Base-by-base conservation (phyloP, 2,797 vertebrate species). In the Sebastes oblongus region DNA sequence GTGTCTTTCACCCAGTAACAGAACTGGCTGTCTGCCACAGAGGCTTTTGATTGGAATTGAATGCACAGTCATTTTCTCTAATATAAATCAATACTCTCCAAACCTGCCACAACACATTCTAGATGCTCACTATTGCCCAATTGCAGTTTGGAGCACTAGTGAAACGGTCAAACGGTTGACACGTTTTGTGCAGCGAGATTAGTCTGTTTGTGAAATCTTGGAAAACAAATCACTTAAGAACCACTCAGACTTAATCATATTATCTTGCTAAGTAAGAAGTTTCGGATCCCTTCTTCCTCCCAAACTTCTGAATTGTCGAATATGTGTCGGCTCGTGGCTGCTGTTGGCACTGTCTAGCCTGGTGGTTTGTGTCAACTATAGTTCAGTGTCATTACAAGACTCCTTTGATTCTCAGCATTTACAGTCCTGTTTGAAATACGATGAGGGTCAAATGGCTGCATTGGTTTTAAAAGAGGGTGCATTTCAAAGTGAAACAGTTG, bases 21-120 rank as follows among this genome's bases (percentile, higher is more conserved):
- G 88, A 88, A 61, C 94, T 94, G 95, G 94, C 94, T 22, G 82
- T 8, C 89, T 84, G 94, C 94, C 94, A 94, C 81, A 1, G 85
- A 92, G 89, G 88, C 93, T 94, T 94, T 93, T 94, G 93, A 94
- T 94, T 93, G 92, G 93, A 94, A 94, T 94, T 93, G 93, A 93
- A 93, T 92, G 90, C 84, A 88, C 89, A 91, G 91, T 91, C 93
- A 92, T 94, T 95, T 94, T 88, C 90, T 90, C 88, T 89, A 85
- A 93, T 93, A 93, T 91, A 92, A 94, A 95, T 95, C 94, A 93
- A 95, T 95, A 95, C 86, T 86, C 91, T 80, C 84, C 86, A 92
- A 86, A 92, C 84, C 90, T 89, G 90, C 91, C 90, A 81, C 91
- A 72, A 86, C 88, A 90, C 89, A 75, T 82, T 90, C 88, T 78